Evolutionary conservation across 2,113 vertebrate genomes (phyloP), one percentile per base, ranked within the genome.

Genomic region (Dissostichus mawsoni): DNA sequence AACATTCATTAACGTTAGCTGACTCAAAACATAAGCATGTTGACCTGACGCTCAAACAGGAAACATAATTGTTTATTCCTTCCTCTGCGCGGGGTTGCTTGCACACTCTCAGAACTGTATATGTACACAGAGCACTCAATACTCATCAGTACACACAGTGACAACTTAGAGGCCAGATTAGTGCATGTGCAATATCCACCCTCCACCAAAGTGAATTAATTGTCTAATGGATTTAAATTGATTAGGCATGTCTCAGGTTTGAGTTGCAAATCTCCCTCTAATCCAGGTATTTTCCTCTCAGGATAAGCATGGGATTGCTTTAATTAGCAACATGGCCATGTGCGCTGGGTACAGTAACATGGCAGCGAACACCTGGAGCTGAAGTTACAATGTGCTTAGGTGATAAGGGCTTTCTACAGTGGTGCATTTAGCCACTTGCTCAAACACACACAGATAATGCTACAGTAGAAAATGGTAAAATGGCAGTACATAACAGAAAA

Each of bases 201-300:
- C 80, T 90, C 83, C 83, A 84, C 87, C 78, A 92, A 88, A 92
- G 91, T 93, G 87, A 93, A 93, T 93, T 92, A 92, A 94, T 92
- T 91, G 90, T 89, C 76, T 92, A 93, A 91, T 92, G 82, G 89
- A 85, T 94, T 92, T 92, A 92, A 94, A 94, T 91, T 92, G 92
- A 94, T 92, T 92, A 90, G 85, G 74, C 84, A 88, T 90, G 90
- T 90, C 89, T 92, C 70, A 71, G 87, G 87, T 92, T 93, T 92
- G 87, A 92, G 83, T 90, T 90, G 87, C 86, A 94, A 94, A 94
- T 93, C 91, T 93, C 92, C 80, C 73, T 78, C 74, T 94, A 94
- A 94, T 94, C 92, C 92, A 93, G 90, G 91, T 92, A 90, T 91
- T 89, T 70, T 79, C 88, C 85, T 88, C 77, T 82, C 83, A 89